Conservation (phyloP, 2,888 invertebrate genomes). For the Ophion ellenae region DNA sequence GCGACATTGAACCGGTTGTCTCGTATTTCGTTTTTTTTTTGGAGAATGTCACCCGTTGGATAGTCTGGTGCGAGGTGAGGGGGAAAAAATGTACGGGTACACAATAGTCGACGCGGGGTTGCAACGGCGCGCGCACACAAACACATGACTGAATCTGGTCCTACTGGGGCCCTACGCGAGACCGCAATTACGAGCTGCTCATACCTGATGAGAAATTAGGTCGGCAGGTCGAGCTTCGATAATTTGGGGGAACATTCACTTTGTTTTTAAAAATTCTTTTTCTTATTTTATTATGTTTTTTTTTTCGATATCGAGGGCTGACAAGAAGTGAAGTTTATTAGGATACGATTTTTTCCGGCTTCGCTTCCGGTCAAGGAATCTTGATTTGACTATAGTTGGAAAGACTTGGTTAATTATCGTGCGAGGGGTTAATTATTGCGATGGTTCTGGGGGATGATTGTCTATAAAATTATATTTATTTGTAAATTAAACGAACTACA, state of each 20-base stretch:
- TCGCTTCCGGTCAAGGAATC: not conserved
- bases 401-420: conserved; percentile 41
- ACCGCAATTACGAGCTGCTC: not conserved
- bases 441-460: conserved; percentile 17
- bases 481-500: not conserved
- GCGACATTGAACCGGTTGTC: conserved; percentile 13
- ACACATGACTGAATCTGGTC: not conserved
- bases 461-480: not conserved
- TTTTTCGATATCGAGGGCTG: not conserved
- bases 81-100: not conserved
- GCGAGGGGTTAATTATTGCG: conserved; percentile 48
- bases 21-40: conserved; percentile 11
- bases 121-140: not conserved
- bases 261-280: not conserved
- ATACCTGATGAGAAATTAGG: not conserved
- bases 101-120: not conserved
- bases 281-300: not conserved
- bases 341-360: not conserved
- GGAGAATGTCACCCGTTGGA: not conserved
- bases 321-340: no score
- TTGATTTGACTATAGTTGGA: conserved; percentile 5
- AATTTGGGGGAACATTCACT: not conserved
- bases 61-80: not conserved
- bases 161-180: not conserved
- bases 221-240: not conserved